phyloP scores from a whole-genome alignment of 2,888 invertebrate genomes.

The Fragum fragum region DNA sequence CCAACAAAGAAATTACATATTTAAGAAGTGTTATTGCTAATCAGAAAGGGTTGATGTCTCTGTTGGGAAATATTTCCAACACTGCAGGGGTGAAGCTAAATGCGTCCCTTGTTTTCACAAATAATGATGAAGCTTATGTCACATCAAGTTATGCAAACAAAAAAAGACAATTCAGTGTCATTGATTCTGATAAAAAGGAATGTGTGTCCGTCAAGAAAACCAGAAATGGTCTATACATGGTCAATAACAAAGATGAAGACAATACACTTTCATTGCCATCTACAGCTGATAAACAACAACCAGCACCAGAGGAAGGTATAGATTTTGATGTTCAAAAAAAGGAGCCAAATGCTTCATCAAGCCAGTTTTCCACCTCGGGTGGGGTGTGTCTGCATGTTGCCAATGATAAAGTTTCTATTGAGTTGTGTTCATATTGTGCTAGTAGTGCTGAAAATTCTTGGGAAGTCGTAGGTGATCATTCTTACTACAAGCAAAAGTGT shows the following conservation, averaged over 20 bases:
- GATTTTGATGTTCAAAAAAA: background rate
- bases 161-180: background rate
- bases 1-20: constrained; percentile 69
- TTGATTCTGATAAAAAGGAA: background rate
- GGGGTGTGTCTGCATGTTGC: constrained; percentile 75
- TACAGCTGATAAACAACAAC: background rate
- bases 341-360: background rate
- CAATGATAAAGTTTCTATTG: constrained; percentile 70
- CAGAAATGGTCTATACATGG: constrained; percentile 47
- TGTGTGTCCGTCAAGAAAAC: background rate
- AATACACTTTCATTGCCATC: background rate
- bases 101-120: constrained; percentile 51
- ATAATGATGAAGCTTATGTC: background rate
- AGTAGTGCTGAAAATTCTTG: constrained; percentile 56
- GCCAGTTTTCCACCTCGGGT: constrained; percentile 24
- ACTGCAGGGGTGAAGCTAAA: constrained; percentile 70
- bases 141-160: background rate
- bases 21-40: constrained; percentile 74
- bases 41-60: constrained; percentile 68
- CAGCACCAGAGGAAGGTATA: background rate
- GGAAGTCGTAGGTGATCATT: constrained; percentile 64
- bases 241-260: constrained; percentile 30
- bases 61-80: constrained; percentile 65
- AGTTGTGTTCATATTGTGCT: constrained; percentile 70
- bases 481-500: constrained; percentile 50